Evolutionary conservation across 2,113 vertebrate species (phyloP).

Genomic region (Podilymbus podiceps): DNA sequence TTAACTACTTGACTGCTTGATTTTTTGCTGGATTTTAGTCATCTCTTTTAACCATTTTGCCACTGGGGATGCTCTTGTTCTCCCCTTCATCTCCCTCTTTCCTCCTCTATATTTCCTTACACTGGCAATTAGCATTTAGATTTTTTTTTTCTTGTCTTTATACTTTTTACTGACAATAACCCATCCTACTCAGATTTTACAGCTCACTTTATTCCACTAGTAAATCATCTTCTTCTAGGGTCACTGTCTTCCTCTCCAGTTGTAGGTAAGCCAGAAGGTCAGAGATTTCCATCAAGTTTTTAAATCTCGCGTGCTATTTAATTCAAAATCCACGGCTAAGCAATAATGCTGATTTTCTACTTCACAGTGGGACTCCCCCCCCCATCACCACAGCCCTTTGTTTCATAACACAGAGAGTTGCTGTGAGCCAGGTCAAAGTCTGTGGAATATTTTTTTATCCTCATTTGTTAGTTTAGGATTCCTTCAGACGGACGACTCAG

Average conservation of each 20-base stretch:
- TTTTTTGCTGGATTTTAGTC: constrained; percentile 65
- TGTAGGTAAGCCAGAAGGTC: constrained; percentile 8
- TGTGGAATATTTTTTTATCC: not conserved
- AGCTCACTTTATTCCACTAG: not conserved
- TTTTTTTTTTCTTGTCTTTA: not conserved
- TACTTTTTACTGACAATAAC: constrained; percentile 23
- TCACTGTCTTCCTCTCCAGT: not conserved
- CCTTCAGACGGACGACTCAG: not conserved
- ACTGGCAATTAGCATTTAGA: not conserved
- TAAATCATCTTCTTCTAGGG: not conserved
- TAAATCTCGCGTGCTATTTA: not conserved
- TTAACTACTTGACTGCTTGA: constrained; percentile 79
- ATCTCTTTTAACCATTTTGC: constrained; percentile 71
- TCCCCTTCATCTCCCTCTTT: constrained; percentile 11
- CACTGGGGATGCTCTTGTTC: constrained; percentile 41
- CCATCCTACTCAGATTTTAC: not conserved
- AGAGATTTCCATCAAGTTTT: constrained; percentile 7
- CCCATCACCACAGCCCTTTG: not conserved
- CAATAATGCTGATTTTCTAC: not conserved
- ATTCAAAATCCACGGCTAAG: not conserved
- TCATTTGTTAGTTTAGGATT: not conserved
- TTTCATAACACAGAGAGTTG: not conserved
- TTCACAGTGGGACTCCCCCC: not conserved
- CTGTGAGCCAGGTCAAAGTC: not conserved
- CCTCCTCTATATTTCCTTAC: not conserved